Evolutionary conservation across 2,113 vertebrate genomes (phyloP), one percentile per base, ranked within the genome.

Genomic region (Rhinoderma darwinii): DNA sequence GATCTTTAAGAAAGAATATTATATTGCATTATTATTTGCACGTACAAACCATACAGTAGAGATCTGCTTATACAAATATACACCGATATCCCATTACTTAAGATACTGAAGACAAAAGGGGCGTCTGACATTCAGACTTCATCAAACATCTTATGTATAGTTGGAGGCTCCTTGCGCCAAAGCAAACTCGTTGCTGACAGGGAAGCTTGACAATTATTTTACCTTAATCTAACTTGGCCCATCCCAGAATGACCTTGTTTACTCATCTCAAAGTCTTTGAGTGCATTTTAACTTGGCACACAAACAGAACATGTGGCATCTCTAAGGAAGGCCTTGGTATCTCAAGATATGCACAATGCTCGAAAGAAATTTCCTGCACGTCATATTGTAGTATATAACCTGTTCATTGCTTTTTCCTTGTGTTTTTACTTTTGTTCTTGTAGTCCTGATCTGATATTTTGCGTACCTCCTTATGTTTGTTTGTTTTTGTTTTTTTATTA

Each of bases 171-270:
- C 90, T 90, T 2, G 81, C 90, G 92, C 94, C 93, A 93, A 94
- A 91, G 92, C 90, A 93, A 94, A 92, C 90, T 88, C 25, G 0
- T 43, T 89, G 91, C 93, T 93, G 94, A 94, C 90, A 94, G 91
- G 92, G 92, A 92, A 93, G 90, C 90, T 91, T 93, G 91, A 94
- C 92, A 92, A 92, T 94, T 92, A 93, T 92, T 93, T 90, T 91
- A 89, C 89, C 78, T 90, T 92, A 91, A 91, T 93, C 90, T 92
- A 90, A 88, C 89, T 90, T 93, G 93, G 90, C 93, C 93, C 89
- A 91, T 89, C 90, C 91, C 90, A 90, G 91, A 86, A 90, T 93
- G 92, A 95, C 92, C 93, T 93, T 94, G 92, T 94, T 94, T 95
- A 93, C 91, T 92, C 92, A 90, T 93, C 89, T 91, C 92, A 83